Percentiles rank a stretch among this genome's conserved stretches.
Conservation (phyloP, 2,797 vertebrate genomes). For the Urosaurus nigricauda region DNA sequence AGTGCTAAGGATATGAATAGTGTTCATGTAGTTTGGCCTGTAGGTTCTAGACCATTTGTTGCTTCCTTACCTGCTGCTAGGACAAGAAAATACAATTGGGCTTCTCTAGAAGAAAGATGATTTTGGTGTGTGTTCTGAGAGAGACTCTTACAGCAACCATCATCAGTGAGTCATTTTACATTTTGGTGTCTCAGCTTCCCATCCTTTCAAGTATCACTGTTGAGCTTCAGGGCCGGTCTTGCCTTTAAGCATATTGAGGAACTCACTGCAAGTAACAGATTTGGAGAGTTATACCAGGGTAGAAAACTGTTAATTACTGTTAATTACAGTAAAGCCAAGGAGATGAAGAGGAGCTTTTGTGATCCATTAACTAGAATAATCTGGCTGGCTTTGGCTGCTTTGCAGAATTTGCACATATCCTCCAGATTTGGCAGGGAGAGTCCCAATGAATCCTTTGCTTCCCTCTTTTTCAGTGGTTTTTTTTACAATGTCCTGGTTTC, state of each 20-base stretch:
- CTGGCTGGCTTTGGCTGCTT: not conserved
- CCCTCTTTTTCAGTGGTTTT: too few species aligned
- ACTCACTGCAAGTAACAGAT: not conserved
- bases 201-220: not conserved
- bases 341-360: not conserved
- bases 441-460: too few species aligned
- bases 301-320: not conserved
- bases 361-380: not conserved
- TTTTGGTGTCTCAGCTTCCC: not conserved
- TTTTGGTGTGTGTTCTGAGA: not conserved
- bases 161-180: not conserved
- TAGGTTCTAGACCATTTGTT: not conserved
- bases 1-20: not conserved
- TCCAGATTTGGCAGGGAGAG: too few species aligned
- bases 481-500: too few species aligned
- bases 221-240: not conserved
- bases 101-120: not conserved
- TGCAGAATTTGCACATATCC: not conserved
- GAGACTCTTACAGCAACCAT: not conserved
- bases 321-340: not conserved
- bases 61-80: not conserved
- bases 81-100: not conserved
- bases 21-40: not conserved
- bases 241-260: not conserved
- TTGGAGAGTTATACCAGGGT: not conserved